phyloP scores from a whole-genome alignment of 2,797 vertebrate genomes.

The Acomys russatus region DNA sequence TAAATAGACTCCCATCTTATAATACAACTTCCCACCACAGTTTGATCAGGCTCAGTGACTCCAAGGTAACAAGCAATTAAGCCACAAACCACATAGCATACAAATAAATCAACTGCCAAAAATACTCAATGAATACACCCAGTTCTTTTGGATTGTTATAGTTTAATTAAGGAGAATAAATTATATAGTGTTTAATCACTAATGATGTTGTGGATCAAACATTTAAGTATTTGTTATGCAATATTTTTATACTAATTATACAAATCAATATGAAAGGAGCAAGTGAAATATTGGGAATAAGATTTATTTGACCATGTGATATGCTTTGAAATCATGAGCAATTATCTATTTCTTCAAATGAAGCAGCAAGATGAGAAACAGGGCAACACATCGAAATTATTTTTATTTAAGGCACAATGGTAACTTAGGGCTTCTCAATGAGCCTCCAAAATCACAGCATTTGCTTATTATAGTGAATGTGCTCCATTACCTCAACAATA shows the following conservation, averaged over 20 bases:
- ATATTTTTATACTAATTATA: constrained; percentile 67
- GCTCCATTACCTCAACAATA: not conserved
- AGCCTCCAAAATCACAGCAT: not conserved
- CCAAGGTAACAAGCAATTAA: constrained; percentile 60
- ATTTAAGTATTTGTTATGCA: constrained; percentile 65
- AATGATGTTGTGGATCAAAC: constrained; percentile 69
- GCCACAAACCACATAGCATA: constrained; percentile 54
- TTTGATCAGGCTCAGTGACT: constrained; percentile 60
- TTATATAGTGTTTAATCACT: constrained; percentile 52
- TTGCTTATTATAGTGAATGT: not conserved
- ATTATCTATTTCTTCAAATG: constrained; percentile 17
- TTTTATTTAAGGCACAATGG: not conserved
- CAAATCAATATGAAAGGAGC: constrained; percentile 42
- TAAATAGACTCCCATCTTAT: constrained; percentile 58
- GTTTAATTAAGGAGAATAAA: constrained; percentile 73
- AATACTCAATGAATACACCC: constrained; percentile 28
- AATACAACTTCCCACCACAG: constrained; percentile 46
- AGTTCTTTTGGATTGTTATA: constrained; percentile 16
- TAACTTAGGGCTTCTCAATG: not conserved
- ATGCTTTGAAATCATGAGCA: constrained; percentile 43
- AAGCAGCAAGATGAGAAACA: not conserved
- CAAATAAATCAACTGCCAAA: constrained; percentile 77
- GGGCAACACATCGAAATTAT: not conserved
- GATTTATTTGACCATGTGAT: constrained; percentile 13
- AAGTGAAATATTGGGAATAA: constrained; percentile 8